Evolutionary conservation across 1,140 invertebrate genomes (phyloP), one percentile per base, ranked within the genome.

Genomic region (Conus ventricosus): DNA sequence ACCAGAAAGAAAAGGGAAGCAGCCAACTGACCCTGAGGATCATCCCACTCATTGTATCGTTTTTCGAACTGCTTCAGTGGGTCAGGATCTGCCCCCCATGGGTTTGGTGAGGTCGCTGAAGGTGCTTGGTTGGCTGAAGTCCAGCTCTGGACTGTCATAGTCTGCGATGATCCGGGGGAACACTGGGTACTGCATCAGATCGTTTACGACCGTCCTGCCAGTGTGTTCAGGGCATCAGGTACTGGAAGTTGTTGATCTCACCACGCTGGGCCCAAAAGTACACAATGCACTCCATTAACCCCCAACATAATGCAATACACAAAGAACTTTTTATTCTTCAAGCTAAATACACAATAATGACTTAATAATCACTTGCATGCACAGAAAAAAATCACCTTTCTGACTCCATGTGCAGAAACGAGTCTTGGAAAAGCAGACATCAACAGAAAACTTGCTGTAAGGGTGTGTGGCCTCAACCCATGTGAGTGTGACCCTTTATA

Each of bases 171-270:
- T 96, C 98, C 98, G 98, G 11, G 98, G 98, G 96, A 98, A 98
- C 57, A 98, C 97, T 81, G 98, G 98, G 96, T 99, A 98, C 94
- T 98, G 98, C 55, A 98, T 98, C 89, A 98, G 96, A 96, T 99
- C 98, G 96, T 98, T 98, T 97, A 97, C 90, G 97, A 98, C 94
- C 98, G 96, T 93, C 98, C 98, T 91, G 97, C 97, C 93, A 99
- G 95, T 0, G 99, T 99, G 95, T 99, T 99, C 86, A 99, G 96
- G 96, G 98, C 99, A 99, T 99, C 91, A 99, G 90, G 95, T 99
- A 99, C 96, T 99, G 98, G 95, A 99, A 99, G 95, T 99, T 99
- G 25, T 98, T 99, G 93, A 99, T 99, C 96, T 99, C 99, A 39
- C 99, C 99, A 92, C 98, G 96, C 97, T 98, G 93, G n/a, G n/a